Base-by-base conservation (phyloP, 2,113 vertebrate genomes). In the Paramisgurnus dabryanus region DNA sequence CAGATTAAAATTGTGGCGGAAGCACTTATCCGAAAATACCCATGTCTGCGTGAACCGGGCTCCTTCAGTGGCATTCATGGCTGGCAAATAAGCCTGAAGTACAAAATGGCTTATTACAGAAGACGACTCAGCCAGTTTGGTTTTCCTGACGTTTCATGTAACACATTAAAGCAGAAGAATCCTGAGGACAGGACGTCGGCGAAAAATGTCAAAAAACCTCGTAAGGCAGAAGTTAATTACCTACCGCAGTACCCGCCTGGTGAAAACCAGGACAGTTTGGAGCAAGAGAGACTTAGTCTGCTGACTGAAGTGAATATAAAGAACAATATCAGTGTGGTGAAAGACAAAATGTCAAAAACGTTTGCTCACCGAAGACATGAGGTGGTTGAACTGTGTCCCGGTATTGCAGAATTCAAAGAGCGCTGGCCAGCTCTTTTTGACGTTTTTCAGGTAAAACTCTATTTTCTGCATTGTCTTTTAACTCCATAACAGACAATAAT, bases 101-200 rank as follows among this genome's bases (percentile, higher is more conserved):
- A 82, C 71, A 85, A 87, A 60, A 85, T 83, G 70, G 71, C 50
- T 55, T 85, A 87, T 86, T 85, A 83, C 75, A 49, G 64, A 12
- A 82, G 75, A 49, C 86, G 84, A 77, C 82, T 82, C 71, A 6
- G 49, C 15, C 13, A 55, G 13, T 55, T 55, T 17, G 15, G 15
- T 55, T 82, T 55, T 55, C 15, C 15, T 17, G 15, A 55, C 4
- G 15, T 55, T 17, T 13, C 13, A 17, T 55, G 53, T 55, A 55
- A 55, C 53, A 55, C 53, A 17, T 17, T 55, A 6, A 55, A 55
- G 15, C 13, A 55, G 12, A 55, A 55, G 53, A 55, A 17, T 12
- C 53, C 45, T 3, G 45, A 47, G 45, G 45, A 47, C 45, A 47
- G 53, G 15, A 55, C 13, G 53, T 17, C 12, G 6, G 53, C 53